Evolutionary conservation across 2,113 vertebrate genomes (phyloP).

Genomic region (Narcine bancroftii): DNA sequence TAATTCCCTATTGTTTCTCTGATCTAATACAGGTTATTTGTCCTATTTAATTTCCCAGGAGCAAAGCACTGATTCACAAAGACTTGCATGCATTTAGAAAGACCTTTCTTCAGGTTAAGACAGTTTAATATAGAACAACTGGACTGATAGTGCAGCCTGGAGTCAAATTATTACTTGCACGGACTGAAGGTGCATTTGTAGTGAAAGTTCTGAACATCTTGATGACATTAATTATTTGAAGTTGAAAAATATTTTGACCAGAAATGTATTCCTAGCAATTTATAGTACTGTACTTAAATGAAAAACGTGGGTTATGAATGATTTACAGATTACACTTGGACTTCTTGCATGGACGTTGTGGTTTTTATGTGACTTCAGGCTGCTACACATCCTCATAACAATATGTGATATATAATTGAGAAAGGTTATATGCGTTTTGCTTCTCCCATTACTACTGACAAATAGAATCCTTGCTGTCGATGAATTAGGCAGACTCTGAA

Average conservation of each 20-base stretch:
- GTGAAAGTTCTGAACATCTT: background rate
- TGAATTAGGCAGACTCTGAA: background rate
- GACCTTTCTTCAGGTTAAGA: background rate
- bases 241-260: background rate
- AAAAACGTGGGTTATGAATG: background rate
- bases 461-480: background rate
- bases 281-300: background rate
- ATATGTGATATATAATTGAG: background rate
- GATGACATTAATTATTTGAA: background rate
- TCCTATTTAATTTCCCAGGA: background rate
- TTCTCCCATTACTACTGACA: background rate
- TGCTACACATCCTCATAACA: background rate
- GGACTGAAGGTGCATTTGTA: background rate
- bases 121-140: background rate
- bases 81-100: background rate
- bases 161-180: background rate
- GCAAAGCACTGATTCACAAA: background rate
- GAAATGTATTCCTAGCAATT: background rate
- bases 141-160: background rate
- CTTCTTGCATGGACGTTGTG: background rate
- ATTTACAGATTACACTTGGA: background rate
- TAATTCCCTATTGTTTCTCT: background rate
- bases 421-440: background rate
- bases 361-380: background rate
- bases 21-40: background rate